A percentile compares a stretch with the other conserved stretches of the same genome.
Conservation (phyloP, 2,888 invertebrate genomes). For the Sthenelais limicola region DNA sequence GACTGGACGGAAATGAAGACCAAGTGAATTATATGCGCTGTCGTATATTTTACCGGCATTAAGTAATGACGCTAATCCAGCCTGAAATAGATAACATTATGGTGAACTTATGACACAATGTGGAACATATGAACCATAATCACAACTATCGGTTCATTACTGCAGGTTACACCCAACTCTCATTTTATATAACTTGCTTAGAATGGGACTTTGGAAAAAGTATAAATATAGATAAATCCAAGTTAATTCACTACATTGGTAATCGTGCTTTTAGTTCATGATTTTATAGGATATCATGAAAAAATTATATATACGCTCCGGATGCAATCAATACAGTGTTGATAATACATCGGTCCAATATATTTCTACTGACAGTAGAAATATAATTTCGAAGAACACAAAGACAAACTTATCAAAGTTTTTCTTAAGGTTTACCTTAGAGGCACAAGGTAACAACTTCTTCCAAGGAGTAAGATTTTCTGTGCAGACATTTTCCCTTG, state of each 20-base stretch:
- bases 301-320: too few species aligned
- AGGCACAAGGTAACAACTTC: conserved; percentile 95
- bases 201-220: not conserved
- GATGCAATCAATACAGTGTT: too few species aligned
- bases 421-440: conserved; percentile 68
- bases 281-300: too few species aligned
- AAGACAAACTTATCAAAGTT: too few species aligned
- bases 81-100: too few species aligned
- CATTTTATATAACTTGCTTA: not conserved
- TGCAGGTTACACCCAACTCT: not conserved
- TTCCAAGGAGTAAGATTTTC: conserved; percentile 99
- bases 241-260: not conserved
- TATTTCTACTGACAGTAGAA: too few species aligned
- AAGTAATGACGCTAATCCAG: conserved; percentile 88
- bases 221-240: not conserved
- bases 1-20: conserved; percentile 86
- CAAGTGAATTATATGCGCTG: conserved; percentile 92
- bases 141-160: not conserved
- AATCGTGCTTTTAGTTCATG: too few species aligned
- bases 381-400: too few species aligned
- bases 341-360: too few species aligned
- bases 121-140: not conserved
- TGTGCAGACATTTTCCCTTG: conserved; percentile 97
- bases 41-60: conserved; percentile 93
- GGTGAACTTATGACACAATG: not conserved